Percentiles rank a stretch among this genome's conserved stretches.
Evolutionary conservation across 64 coral and sea anemone genomes (phyloP).

Genomic region (Porites lutea): DNA sequence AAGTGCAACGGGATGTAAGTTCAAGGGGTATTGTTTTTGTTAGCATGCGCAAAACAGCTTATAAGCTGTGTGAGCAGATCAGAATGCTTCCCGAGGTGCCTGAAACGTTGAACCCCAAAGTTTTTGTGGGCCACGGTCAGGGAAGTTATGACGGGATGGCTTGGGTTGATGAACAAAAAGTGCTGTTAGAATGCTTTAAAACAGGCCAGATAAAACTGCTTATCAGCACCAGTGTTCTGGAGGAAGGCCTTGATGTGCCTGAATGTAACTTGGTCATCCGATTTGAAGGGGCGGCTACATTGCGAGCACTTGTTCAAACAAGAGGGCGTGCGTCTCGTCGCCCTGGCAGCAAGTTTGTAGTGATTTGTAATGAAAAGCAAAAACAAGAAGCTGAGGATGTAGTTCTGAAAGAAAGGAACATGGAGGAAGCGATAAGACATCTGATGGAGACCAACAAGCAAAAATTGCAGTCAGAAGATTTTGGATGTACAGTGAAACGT

Average conservation of each 20-base stretch:
- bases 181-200: constrained; percentile 73
- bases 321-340: constrained; percentile 84
- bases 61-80: constrained; percentile 80
- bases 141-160: constrained; percentile 92
- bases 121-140: constrained; percentile 87
- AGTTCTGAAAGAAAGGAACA: constrained; percentile 69
- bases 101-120: constrained; percentile 69
- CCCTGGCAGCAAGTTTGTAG: constrained; percentile 82
- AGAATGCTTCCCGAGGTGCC: constrained; percentile 22
- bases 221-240: constrained; percentile 89
- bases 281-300: constrained; percentile 75
- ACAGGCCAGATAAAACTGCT: constrained; percentile 85
- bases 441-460: background rate
- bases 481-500: constrained; percentile 14
- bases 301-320: constrained; percentile 81
- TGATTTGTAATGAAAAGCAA: constrained; percentile 69
- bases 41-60: constrained; percentile 85
- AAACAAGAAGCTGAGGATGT: constrained; percentile 60
- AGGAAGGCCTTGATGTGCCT: constrained; percentile 96
- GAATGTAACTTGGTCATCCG: constrained; percentile 93
- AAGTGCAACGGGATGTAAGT: background rate
- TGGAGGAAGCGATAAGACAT: constrained; percentile 74
- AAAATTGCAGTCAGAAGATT: constrained; percentile 7
- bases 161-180: constrained; percentile 91
- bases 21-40: constrained; percentile 89